Base-by-base conservation (phyloP, 2,888 invertebrate species). In the Mantis religiosa region DNA sequence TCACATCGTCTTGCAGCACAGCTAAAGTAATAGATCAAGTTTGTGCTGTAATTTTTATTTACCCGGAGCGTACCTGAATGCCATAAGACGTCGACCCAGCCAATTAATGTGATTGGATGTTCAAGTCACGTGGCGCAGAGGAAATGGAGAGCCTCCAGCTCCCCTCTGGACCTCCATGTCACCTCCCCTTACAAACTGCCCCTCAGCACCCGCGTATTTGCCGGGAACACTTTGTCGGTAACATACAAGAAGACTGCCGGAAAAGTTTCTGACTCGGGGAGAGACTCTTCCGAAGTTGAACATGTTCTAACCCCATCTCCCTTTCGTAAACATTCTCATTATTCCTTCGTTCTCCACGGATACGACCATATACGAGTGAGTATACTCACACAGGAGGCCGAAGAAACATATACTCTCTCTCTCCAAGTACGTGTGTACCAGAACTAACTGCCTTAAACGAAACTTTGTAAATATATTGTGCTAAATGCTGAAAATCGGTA, bases 51-150 rank as follows among this genome's bases (percentile, higher is more conserved):
- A 71, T 71, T 71, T 71, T 71, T 71, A 71, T 71, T 71, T 71
- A 71, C 20, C 15, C 54, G 54, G 54, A 71, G 54, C 54, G 54
- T 71, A 71, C 81, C 47, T 71, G 84, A 84, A 84, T 47, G 54
- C 89, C 30, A 88, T 88, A 87, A 87, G 89, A 89, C 88, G 89
- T 88, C 89, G 89, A 88, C 89, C 90, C 88, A 85, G 84, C 90
- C 90, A 88, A 88, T 90, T 90, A 90, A 90, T 89, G 90, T 83
- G 88, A 89, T 90, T 90, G 90, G 89, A 84, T 83, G 89, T 90
- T 86, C 90, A 89, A 88, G 90, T 90, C 90, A 90, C 90, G 90
- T 89, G 90, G 87, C 86, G 54, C 15, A 41, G 84, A 88, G 90
- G 90, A 90, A 90, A 90, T 90, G 88, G 90, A 90, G 71, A 88